These are phyloP conservation scores for Tryphoninae sp. DNA, from an alignment of 2,888 invertebrate species.

Conservation along the genomic window DNA sequence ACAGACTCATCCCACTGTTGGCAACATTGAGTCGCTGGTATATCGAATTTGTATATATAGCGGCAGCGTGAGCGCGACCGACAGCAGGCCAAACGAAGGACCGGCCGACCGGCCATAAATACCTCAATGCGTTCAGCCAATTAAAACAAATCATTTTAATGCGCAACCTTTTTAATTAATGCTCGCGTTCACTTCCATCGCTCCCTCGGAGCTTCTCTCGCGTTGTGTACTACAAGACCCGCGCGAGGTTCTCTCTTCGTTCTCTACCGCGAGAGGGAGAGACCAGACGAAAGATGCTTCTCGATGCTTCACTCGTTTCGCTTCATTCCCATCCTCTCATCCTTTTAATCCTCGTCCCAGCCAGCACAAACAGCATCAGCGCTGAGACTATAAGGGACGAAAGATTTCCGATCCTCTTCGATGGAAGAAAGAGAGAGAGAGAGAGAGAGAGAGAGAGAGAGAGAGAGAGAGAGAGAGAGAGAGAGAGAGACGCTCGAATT, in stretches of 20 bases:
- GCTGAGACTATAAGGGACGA: constrained; percentile 47
- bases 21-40: constrained; percentile 54
- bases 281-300: constrained; percentile 46
- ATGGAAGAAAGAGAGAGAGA: background rate
- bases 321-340: constrained; percentile 58
- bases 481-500: constrained; percentile 42
- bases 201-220: constrained; percentile 59
- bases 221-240: constrained; percentile 58
- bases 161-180: constrained; percentile 82
- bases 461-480: too few species aligned
- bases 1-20: constrained; percentile 19
- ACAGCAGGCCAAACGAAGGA: constrained; percentile 74
- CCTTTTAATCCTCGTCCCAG: constrained; percentile 56
- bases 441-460: background rate
- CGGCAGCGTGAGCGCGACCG: constrained; percentile 72
- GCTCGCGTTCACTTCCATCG: constrained; percentile 78
- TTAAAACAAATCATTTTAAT: constrained; percentile 82
- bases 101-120: constrained; percentile 79
- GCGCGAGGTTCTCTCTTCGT: constrained; percentile 46
- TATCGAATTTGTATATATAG: constrained; percentile 54
- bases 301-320: constrained; percentile 63
- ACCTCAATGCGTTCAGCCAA: constrained; percentile 81
- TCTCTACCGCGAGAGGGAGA: constrained; percentile 20
- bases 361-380: constrained; percentile 29
- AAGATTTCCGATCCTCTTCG: constrained; percentile 56